Base-by-base conservation (phyloP, 1,140 invertebrate genomes). In the Drosophila pseudoobscura region DNA sequence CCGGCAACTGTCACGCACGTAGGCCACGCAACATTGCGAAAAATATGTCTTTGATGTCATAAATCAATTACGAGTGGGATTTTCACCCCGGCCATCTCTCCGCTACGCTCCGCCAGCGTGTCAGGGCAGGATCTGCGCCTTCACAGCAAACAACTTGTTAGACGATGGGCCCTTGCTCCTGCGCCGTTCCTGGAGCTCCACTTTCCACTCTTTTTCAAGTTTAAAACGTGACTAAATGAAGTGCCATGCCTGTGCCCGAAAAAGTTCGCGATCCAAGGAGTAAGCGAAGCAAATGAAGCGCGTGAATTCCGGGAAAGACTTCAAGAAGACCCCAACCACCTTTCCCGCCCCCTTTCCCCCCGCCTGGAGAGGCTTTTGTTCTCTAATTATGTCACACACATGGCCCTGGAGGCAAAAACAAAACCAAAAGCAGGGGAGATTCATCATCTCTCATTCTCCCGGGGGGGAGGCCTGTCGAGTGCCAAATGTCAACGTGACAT, bases 1-100 rank as follows among this genome's bases (percentile, higher is more conserved):
- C 43, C 47, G 43, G 63, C 76, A 78, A 68, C 84, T 89, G 89
- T 90, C 89, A 90, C 89, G 89, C 84, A 90, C 89, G 89, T 87
- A 82, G 82, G 82, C 78, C 84, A 90, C 84, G 89, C 89, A 90
- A 90, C 89, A 90, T 90, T 90, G 84, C 89, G 84, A 90, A 90
- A 90, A 90, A 90, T 90, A 90, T 90, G 89, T 90, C 89, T 89
- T 90, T 90, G 89, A 90, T 90, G 89, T 90, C 89, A 89, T 90
- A 90, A 90, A 90, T 90, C 89, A 90, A 90, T 90, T 90, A 90
- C 65, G 65, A 69, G 65, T 69, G 65, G 80, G 84, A 88, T 87
- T 87, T 39, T 5, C 75, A 60, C 55, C 61, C 53, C 20, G 20
- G 20, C 20, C 20, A 20, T 20, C 47, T 59, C 45, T 41, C 20